Evolutionary conservation across 2,797 vertebrate genomes (phyloP), one percentile per base, ranked within the genome.

Genomic region (Pangasius mekongensis): DNA sequence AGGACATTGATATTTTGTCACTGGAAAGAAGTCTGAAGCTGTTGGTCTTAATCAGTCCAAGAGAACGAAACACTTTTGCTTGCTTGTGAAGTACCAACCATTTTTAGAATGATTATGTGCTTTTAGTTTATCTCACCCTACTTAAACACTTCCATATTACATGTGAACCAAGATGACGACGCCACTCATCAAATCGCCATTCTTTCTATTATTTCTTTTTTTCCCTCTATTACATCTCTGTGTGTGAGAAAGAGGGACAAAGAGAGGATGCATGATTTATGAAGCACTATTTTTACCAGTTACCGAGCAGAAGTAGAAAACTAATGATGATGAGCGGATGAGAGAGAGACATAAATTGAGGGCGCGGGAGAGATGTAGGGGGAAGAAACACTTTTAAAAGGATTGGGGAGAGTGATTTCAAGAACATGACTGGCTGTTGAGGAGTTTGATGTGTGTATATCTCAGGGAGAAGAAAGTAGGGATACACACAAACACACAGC

Each of bases 261-360:
- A 82, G 52, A 49, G 83, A 47, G n/a, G 56, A 96, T 96, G 93
- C 95, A 96, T 96, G 96, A 96, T 97, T 97, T 96, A 97, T 97
- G 95, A 96, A 96, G 95, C 92, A 94, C 96, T 97, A 96, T 97
- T 97, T 97, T 97, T 96, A 96, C 94, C 95, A 86, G 95, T 95
- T 95, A 95, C 95, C 33, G 93, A 93, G 94, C 93, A 95, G 94
- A 94, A 95, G 90, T 78, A 87, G 90, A 86, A 60, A 90, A 89
- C 60, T 87, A 87, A 82, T 54, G 60, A 87, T 13, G 88, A 92
- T 80, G 89, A 85, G 64, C 67, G 85, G 84, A 67, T 62, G 66
- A 87, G 58, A 85, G 80, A 67, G 71, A 58, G 69, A 66, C 69
- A 62, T 62, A 76, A 60, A 84, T 47, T 14, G 67, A 24, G 36